Conservation (phyloP, 64 coral and sea anemone genomes). For the Catalaphyllia jardinei region DNA sequence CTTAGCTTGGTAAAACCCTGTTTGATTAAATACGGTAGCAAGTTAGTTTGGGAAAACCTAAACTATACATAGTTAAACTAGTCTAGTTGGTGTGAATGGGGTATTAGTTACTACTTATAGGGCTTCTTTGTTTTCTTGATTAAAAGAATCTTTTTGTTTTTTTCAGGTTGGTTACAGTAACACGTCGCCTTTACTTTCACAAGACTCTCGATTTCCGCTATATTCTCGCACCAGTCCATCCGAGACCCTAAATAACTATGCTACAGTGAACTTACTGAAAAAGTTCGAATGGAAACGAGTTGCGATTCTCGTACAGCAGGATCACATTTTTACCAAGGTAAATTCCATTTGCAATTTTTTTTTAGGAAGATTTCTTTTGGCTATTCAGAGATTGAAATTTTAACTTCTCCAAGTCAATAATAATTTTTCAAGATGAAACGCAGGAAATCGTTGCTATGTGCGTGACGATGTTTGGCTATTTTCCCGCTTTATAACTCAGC, state of each 20-base stretch:
- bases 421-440: too few relatives aligned
- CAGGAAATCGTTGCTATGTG: too few relatives aligned
- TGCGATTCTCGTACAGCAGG: conserved; percentile 41
- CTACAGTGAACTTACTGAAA: conserved; percentile 20
- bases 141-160: background rate
- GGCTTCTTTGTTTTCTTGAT: background rate
- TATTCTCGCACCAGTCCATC: conserved; percentile 49
- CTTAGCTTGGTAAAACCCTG: too few relatives aligned
- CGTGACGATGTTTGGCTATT: too few relatives aligned
- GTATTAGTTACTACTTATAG: too few relatives aligned
- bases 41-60: too few relatives aligned
- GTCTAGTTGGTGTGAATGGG: too few relatives aligned
- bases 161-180: conserved; percentile 58
- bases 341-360: background rate
- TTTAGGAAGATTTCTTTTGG: background rate
- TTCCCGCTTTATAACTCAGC: too few relatives aligned
- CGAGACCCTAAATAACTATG: conserved; percentile 30
- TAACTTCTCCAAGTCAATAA: too few relatives aligned
- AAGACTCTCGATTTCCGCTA: conserved; percentile 30
- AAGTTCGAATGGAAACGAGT: conserved; percentile 40
- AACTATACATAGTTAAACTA: too few relatives aligned
- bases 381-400: too few relatives aligned
- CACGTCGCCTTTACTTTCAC: conserved; percentile 46
- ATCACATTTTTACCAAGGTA: conserved; percentile 50
- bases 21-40: too few relatives aligned